A percentile compares a stretch with the other conserved stretches of the same genome.
Evolutionary conservation across 2,113 vertebrate genomes (phyloP).

Genomic region (Galemys pyrenaicus): DNA sequence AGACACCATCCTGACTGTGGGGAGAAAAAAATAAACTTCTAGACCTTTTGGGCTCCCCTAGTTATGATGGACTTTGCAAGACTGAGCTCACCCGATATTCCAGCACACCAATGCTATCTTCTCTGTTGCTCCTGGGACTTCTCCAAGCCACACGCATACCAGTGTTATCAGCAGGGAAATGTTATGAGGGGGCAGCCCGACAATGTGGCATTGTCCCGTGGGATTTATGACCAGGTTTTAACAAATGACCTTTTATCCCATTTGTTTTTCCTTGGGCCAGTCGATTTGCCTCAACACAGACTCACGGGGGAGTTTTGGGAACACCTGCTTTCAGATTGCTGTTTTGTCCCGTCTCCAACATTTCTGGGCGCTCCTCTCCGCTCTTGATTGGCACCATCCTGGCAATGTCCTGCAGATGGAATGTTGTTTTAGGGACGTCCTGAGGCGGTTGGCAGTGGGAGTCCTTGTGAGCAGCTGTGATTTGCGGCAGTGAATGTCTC

Average conservation of each 20-base stretch:
- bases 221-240: slow-evolving; percentile 48
- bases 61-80: not conserved
- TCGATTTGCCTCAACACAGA: not conserved
- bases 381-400: slow-evolving; percentile 46
- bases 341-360: not conserved
- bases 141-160: slow-evolving; percentile 70
- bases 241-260: slow-evolving; percentile 66
- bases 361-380: slow-evolving; percentile 22
- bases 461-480: slow-evolving; percentile 47
- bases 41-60: not conserved
- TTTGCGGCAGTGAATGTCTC: slow-evolving; percentile 57
- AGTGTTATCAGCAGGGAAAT: slow-evolving; percentile 19
- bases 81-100: not conserved
- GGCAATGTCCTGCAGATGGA: slow-evolving; percentile 32
- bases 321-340: slow-evolving; percentile 56
- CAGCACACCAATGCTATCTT: not conserved
- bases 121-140: slow-evolving; percentile 28
- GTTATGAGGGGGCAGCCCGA: slow-evolving; percentile 4
- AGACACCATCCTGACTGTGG: not conserved
- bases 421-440: slow-evolving; percentile 58
- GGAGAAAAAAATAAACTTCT: not conserved
- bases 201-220: slow-evolving; percentile 72
- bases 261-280: slow-evolving; percentile 23
- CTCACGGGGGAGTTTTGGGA: not conserved
- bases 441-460: not conserved